These are phyloP conservation scores for Oconnorella tubifera DNA, from an alignment of 2,888 invertebrate genomes.

Conservation along the genomic window DNA sequence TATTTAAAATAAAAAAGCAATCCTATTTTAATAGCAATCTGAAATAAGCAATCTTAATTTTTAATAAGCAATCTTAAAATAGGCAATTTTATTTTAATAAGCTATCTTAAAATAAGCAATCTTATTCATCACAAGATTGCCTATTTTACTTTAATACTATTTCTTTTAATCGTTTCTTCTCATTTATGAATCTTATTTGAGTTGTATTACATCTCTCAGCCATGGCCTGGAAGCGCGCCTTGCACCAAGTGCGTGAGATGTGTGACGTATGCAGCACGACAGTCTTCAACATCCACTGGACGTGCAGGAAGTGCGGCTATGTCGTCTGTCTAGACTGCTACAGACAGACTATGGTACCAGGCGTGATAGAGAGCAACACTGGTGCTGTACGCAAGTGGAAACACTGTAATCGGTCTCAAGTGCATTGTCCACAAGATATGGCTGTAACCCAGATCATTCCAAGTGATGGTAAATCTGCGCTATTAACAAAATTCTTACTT, in stretches of 20 bases:
- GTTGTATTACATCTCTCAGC: too few species aligned
- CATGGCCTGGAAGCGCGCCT: slow-evolving; percentile 95
- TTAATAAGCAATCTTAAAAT: too few species aligned
- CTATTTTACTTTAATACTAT: too few species aligned
- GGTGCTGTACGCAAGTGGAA: not conserved
- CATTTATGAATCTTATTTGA: too few species aligned
- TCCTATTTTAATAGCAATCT: too few species aligned
- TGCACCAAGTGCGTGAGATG: slow-evolving; percentile 91
- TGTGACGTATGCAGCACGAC: slow-evolving; percentile 98
- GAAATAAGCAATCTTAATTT: too few species aligned
- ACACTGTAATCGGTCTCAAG: slow-evolving; percentile 7
- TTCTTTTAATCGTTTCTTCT: too few species aligned
- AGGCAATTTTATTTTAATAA: too few species aligned
- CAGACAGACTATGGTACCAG: not conserved
- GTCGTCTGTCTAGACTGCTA: slow-evolving; percentile 94
- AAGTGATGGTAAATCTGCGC: slow-evolving; percentile 20
- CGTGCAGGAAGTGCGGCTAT: slow-evolving; percentile 86
- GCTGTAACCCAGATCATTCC: slow-evolving; percentile 25
- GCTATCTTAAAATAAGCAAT: too few species aligned
- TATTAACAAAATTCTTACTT: too few species aligned
- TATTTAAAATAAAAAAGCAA: too few species aligned
- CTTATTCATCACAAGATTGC: too few species aligned
- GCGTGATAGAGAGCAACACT: not conserved
- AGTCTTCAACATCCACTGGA: slow-evolving; percentile 96
- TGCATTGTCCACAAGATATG: slow-evolving; percentile 15